These are phyloP conservation scores for Trachymyrmex septentrionalis DNA, from an alignment of 1,140 invertebrate genomes.

Conservation along the genomic window DNA sequence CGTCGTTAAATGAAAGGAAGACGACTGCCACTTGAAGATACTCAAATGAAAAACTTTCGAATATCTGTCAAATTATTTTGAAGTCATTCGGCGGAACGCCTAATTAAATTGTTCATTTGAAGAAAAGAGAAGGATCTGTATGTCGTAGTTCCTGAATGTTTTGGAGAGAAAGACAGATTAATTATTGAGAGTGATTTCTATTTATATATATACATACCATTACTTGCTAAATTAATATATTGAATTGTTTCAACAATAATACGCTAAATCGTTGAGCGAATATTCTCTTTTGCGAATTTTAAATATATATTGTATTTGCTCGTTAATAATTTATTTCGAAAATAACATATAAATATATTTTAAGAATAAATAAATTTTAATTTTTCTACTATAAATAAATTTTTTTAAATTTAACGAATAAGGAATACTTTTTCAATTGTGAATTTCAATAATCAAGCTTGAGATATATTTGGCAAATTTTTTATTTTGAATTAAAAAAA, in stretches of 20 bases:
- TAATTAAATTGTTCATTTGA: slow-evolving; percentile 2
- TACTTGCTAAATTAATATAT: not conserved
- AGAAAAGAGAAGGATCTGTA: not conserved
- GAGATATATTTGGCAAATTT: not conserved
- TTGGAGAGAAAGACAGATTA: not conserved
- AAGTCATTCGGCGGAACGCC: not conserved
- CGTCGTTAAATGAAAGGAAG: slow-evolving; percentile 40
- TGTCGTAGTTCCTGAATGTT: slow-evolving; percentile 1
- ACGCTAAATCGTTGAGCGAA: not conserved
- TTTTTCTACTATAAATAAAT: not conserved
- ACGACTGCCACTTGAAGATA: slow-evolving; percentile 38
- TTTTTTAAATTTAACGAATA: not conserved
- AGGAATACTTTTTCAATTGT: not conserved
- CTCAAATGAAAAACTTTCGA: slow-evolving; percentile 45
- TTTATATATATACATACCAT: no score
- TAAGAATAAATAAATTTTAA: not conserved
- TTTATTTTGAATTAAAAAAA: not conserved
- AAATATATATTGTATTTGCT: not conserved
- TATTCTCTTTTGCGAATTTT: not conserved
- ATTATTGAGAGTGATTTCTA: not conserved
- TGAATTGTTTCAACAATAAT: slow-evolving; percentile 3
- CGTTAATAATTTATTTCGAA: slow-evolving; percentile 17
- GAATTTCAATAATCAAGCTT: not conserved
- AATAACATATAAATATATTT: not conserved
- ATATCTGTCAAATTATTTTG: slow-evolving; percentile 2